Percentiles rank a stretch among this genome's conserved stretches.
phyloP scores from a whole-genome alignment of 1,140 invertebrate genomes.

The Andricus grossulariae region DNA sequence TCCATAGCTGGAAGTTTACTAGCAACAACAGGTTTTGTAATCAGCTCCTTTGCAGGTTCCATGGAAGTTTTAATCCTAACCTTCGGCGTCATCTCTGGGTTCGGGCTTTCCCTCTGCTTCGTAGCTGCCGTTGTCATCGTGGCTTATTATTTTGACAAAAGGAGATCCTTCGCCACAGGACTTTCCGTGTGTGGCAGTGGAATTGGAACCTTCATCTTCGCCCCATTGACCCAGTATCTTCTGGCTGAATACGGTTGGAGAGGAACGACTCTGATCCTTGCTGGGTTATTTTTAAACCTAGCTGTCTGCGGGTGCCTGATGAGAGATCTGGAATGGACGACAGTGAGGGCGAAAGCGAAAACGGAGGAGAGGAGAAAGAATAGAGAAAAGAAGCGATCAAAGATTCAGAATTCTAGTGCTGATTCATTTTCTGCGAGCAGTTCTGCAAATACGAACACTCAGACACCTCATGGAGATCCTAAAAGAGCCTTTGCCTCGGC shows the following conservation, averaged over 20 bases:
- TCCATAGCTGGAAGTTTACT: slow-evolving; percentile 88
- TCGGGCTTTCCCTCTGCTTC: slow-evolving; percentile 91
- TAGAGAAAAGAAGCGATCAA: slow-evolving; percentile 78
- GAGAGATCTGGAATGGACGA: slow-evolving; percentile 87
- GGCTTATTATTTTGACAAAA: slow-evolving; percentile 96
- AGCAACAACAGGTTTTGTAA: slow-evolving; percentile 87
- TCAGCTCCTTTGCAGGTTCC: slow-evolving; percentile 85
- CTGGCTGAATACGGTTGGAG: slow-evolving; percentile 90
- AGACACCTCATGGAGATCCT: slow-evolving; percentile 64
- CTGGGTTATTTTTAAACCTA: slow-evolving; percentile 91
- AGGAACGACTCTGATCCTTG: slow-evolving; percentile 87
- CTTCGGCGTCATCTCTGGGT: slow-evolving; percentile 90
- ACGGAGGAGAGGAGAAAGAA: slow-evolving; percentile 79
- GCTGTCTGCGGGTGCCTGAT: slow-evolving; percentile 91
- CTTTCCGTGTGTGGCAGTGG: slow-evolving; percentile 93
- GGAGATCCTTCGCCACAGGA: slow-evolving; percentile 93
- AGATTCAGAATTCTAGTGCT: slow-evolving; percentile 79
- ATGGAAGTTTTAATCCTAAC: slow-evolving; percentile 89
- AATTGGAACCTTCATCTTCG: slow-evolving; percentile 93
- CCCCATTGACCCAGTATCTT: slow-evolving; percentile 87
- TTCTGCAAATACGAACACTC: slow-evolving; percentile 79
- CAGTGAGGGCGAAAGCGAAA: slow-evolving; percentile 78
- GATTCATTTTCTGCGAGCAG: slow-evolving; percentile 83
- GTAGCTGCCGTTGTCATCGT: slow-evolving; percentile 95
- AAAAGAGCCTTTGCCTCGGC: slow-evolving; percentile 61